Conservation (phyloP, 2,797 vertebrate genomes). For the Botia almorhae region DNA sequence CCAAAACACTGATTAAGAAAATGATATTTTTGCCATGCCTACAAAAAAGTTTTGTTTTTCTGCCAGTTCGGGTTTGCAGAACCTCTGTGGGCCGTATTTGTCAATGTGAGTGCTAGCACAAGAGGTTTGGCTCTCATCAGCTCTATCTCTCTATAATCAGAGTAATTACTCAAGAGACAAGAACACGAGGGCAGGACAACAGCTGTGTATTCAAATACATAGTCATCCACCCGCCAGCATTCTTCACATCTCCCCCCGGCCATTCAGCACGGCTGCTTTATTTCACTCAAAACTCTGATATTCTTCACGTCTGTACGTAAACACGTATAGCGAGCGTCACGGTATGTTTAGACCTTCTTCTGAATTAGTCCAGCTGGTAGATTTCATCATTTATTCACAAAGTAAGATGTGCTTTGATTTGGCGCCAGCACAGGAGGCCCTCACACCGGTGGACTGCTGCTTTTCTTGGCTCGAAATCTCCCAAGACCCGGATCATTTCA, state of each 20-base stretch:
- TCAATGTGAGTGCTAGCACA: conserved; percentile 20
- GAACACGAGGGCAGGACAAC: conserved; percentile 47
- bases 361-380: conserved; percentile 42
- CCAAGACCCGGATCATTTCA: conserved; percentile 7
- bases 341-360: conserved; percentile 4
- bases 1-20: neutral
- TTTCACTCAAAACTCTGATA: conserved; percentile 44
- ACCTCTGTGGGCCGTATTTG: conserved; percentile 14
- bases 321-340: conserved; percentile 25
- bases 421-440: conserved; percentile 40
- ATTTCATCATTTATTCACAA: conserved; percentile 38
- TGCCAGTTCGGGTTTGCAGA: neutral
- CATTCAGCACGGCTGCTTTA: conserved; percentile 34
- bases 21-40: neutral
- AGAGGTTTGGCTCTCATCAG: conserved; percentile 49
- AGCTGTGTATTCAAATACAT: conserved; percentile 47
- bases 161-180: conserved; percentile 60
- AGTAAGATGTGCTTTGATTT: conserved; percentile 51
- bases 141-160: conserved; percentile 56
- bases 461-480: conserved; percentile 27
- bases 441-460: conserved; percentile 28
- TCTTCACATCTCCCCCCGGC: conserved; percentile 36
- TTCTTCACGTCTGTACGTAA: conserved; percentile 41
- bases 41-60: neutral
- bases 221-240: conserved; percentile 22